phyloP scores from a whole-genome alignment of 2,888 invertebrate species.

The Chrysolina americana region DNA sequence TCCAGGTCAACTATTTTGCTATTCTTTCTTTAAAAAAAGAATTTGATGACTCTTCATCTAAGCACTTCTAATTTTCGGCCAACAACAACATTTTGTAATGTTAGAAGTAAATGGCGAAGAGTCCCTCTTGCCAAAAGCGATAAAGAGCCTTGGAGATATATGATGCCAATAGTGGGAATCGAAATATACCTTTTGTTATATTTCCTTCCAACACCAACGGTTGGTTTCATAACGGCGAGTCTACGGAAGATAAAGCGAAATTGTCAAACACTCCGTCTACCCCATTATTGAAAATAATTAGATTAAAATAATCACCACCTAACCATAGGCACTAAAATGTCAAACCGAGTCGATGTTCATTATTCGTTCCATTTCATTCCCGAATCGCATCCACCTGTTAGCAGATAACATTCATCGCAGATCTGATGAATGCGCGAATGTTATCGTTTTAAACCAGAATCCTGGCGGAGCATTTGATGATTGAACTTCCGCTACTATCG shows the following conservation, averaged over 20 bases:
- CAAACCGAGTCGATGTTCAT: slow-evolving; percentile 7
- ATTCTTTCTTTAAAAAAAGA: too few relatives aligned
- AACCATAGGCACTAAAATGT: not conserved
- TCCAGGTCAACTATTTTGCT: too few relatives aligned
- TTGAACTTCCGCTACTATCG: slow-evolving; percentile 1
- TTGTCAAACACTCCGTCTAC: not conserved
- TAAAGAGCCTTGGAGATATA: too few relatives aligned
- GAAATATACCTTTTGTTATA: too few relatives aligned
- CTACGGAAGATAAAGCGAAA: not conserved
- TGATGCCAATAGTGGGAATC: too few relatives aligned
- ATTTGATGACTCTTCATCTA: too few relatives aligned
- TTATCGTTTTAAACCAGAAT: slow-evolving; percentile 14
- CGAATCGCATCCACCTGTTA: not conserved
- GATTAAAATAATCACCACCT: not conserved
- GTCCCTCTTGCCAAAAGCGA: too few relatives aligned
- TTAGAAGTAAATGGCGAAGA: too few relatives aligned
- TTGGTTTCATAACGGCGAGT: not conserved
- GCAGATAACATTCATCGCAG: not conserved
- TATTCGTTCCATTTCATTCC: not conserved
- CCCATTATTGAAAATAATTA: not conserved
- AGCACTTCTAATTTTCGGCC: too few relatives aligned
- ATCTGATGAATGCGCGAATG: slow-evolving; percentile 15
- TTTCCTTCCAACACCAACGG: too few relatives aligned
- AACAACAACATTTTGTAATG: too few relatives aligned
- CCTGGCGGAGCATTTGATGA: slow-evolving; percentile 5